Evolutionary conservation across 1,140 invertebrate species (phyloP), one percentile per base, ranked within the genome.

Genomic region (Mylabris phalerata): DNA sequence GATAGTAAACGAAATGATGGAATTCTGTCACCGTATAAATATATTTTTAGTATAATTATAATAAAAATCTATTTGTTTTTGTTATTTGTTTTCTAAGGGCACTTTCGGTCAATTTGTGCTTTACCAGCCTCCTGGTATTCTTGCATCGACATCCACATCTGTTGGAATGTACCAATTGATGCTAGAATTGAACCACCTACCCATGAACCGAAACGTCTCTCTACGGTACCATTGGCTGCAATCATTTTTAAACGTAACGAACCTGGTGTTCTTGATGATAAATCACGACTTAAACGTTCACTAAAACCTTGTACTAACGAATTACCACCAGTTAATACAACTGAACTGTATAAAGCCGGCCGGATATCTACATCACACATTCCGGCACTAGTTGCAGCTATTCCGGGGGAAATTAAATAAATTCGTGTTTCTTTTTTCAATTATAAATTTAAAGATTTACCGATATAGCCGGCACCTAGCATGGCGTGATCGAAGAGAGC

Each of bases 71-170:
- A 52, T 52, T 24, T 25, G 10, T 9, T 48, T 11, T 19, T 19
- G 19, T 25, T 24, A n/a, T 5, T 32, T 5, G 7, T 32, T 52
- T 9, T 59, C 75, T 79, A 95, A 39, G 92, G 91, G 73, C 93
- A 95, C 75, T 95, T 95, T 64, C 93, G 80, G 68, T 97, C 95
- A 32, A 98, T 87, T 74, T 94, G 92, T 19, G 84, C 80, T 69
- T 95, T 95, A 2, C 95, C 95, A 1, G 86, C 87, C 72, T 98
- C 95, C 67, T 97, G 93, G 76, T 97, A 98, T 74, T 98, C 95
- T 73, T 95, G 93, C 65, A 93, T 93, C 0, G 92, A 95, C 57
- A 98, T 90, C 95, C 95, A 98, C 90, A 97, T 95, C 76, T 97
- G 94, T 72, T 97, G 95, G 78, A 98, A 98, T 6, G 93, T 93